These are phyloP conservation scores for Lophius americanus DNA, from an alignment of 2,797 vertebrate species.

Conservation along the genomic window DNA sequence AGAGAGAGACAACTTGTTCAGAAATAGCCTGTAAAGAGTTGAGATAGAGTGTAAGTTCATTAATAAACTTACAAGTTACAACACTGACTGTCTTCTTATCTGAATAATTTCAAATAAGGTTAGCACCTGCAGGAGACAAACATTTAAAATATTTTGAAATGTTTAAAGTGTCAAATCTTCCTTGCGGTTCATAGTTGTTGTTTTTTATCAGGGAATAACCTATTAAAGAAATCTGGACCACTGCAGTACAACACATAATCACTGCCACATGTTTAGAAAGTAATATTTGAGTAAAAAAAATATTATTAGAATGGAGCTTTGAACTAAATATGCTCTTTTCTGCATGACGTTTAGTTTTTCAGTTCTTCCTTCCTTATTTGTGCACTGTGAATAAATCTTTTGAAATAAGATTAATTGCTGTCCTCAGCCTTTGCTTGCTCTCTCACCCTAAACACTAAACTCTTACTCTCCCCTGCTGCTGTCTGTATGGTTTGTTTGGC, in stretches of 20 bases:
- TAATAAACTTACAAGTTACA: constrained; percentile 12
- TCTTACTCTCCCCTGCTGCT: constrained; percentile 48
- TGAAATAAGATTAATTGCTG: constrained; percentile 38
- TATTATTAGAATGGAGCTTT: neutral
- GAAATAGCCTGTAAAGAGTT: constrained; percentile 13
- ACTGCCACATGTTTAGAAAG: neutral
- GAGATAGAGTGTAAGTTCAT: constrained; percentile 16
- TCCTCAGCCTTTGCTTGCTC: constrained; percentile 40
- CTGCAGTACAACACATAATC: neutral
- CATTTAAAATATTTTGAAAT: constrained; percentile 2
- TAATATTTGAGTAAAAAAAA: neutral
- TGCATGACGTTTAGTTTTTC: constrained; percentile 14
- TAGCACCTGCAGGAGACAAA: neutral
- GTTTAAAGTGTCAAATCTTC: constrained; percentile 15
- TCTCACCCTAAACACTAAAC: constrained; percentile 50
- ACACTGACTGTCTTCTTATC: neutral
- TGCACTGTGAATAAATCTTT: constrained; percentile 40
- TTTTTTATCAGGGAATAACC: neutral
- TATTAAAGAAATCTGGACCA: too few relatives aligned
- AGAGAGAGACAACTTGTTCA: neutral
- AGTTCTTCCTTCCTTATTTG: neutral
- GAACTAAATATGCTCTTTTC: neutral
- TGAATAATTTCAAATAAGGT: constrained; percentile 2
- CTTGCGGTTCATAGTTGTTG: neutral
- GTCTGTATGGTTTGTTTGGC: constrained; percentile 44